A percentile compares a stretch with the other conserved stretches of the same genome.
These are phyloP conservation scores for Meandrina meandrites DNA, from an alignment of 92 coral and sea anemone species.

Conservation along the genomic window DNA sequence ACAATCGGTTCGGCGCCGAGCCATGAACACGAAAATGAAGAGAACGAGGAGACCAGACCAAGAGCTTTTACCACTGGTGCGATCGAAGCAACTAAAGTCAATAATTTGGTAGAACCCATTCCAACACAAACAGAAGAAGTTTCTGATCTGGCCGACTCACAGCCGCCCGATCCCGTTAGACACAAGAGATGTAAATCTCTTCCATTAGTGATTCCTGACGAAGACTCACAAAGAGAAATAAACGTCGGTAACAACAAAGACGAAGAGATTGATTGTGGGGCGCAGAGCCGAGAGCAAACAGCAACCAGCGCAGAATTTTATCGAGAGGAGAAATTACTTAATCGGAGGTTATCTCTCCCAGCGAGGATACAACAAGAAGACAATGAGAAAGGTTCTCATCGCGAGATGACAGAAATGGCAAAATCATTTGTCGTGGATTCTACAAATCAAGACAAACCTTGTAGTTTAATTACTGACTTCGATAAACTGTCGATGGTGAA, in stretches of 20 bases:
- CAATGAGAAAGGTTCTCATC: neutral
- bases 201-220: neutral
- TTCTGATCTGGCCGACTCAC: neutral
- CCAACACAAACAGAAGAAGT: neutral
- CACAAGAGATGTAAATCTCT: conserved; percentile 15
- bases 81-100: neutral
- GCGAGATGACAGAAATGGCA: neutral
- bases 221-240: neutral
- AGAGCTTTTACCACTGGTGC: neutral
- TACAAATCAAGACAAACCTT: neutral
- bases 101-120: neutral
- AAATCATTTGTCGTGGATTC: neutral
- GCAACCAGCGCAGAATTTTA: neutral
- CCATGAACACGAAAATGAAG: neutral
- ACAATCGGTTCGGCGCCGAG: neutral
- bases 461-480: conserved; percentile 13
- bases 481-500: neutral
- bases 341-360: conserved; percentile 4
- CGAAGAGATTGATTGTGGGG: neutral
- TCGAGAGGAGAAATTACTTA: neutral
- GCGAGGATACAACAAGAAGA: conserved; percentile 4
- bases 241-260: neutral
- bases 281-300: neutral
- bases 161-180: neutral
- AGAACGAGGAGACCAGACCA: neutral